Percentiles rank a stretch among this genome's conserved stretches.
These are phyloP conservation scores for Jaculus jaculus DNA, from an alignment of 2,113 vertebrate genomes.

Conservation along the genomic window DNA sequence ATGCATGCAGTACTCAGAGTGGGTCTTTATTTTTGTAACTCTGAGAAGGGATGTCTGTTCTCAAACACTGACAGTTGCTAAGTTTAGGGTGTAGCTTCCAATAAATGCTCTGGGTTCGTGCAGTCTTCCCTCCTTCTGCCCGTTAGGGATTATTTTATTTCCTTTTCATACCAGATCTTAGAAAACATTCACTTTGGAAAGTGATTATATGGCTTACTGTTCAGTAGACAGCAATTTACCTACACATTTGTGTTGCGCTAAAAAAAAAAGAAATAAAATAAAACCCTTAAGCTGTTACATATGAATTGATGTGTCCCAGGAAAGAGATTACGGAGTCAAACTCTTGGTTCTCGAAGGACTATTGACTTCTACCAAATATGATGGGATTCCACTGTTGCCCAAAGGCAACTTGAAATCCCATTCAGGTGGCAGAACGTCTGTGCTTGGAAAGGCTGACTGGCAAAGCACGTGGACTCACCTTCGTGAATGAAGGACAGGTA, in stretches of 20 bases:
- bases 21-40: conserved; percentile 40
- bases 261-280: no score
- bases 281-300: background rate
- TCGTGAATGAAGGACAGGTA: background rate
- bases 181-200: conserved; percentile 44
- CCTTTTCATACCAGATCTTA: conserved; percentile 7
- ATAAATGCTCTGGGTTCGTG: background rate
- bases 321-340: conserved; percentile 7
- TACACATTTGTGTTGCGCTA: conserved; percentile 29
- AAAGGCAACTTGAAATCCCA: background rate
- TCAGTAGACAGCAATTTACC: background rate
- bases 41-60: conserved; percentile 38
- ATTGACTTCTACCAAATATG: background rate
- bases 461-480: background rate
- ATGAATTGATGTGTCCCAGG: background rate
- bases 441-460: background rate
- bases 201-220: background rate
- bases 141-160: background rate
- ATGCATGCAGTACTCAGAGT: background rate
- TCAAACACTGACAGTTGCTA: conserved; percentile 22
- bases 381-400: background rate
- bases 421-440: background rate
- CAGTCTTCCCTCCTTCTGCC: background rate
- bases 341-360: background rate
- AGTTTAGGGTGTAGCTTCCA: conserved; percentile 51